A percentile compares a stretch with the other conserved stretches of the same genome.
Evolutionary conservation across 2,797 vertebrate species (phyloP).

Genomic region (Rhabdomys pumilio): DNA sequence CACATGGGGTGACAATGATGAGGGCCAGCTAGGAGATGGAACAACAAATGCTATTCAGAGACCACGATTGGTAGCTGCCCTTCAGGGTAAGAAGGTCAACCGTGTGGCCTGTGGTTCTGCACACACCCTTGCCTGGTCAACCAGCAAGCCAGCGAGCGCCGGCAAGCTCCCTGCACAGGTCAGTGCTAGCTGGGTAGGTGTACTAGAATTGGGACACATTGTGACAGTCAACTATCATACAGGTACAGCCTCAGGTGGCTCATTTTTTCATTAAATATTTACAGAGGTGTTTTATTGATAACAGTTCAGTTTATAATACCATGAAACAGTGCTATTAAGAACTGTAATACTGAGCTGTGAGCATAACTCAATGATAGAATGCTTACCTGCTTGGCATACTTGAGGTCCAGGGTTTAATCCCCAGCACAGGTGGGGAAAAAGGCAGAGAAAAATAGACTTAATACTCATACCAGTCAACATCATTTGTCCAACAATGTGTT

Average conservation of each 20-base stretch:
- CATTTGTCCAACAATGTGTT: not conserved
- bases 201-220: not conserved
- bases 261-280: not conserved
- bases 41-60: constrained; percentile 99
- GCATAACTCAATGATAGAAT: not conserved
- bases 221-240: not conserved
- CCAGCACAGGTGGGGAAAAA: not conserved
- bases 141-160: constrained; percentile 98
- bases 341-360: not conserved
- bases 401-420: not conserved
- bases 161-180: constrained; percentile 98
- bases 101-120: constrained; percentile 98
- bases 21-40: constrained; percentile 98
- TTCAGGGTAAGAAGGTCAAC: constrained; percentile 99
- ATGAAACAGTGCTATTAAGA: not conserved
- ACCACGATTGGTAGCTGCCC: constrained; percentile 96
- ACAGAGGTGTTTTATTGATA: not conserved
- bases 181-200: constrained; percentile 11
- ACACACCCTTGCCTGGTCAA: constrained; percentile 98
- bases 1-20: constrained; percentile 99
- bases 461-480: not conserved
- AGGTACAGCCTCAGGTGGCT: not conserved
- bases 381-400: not conserved
- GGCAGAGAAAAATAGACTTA: not conserved
- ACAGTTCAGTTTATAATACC: not conserved